Conservation (phyloP, 1,140 invertebrate species). For the Caenorhabditis inopinata region DNA sequence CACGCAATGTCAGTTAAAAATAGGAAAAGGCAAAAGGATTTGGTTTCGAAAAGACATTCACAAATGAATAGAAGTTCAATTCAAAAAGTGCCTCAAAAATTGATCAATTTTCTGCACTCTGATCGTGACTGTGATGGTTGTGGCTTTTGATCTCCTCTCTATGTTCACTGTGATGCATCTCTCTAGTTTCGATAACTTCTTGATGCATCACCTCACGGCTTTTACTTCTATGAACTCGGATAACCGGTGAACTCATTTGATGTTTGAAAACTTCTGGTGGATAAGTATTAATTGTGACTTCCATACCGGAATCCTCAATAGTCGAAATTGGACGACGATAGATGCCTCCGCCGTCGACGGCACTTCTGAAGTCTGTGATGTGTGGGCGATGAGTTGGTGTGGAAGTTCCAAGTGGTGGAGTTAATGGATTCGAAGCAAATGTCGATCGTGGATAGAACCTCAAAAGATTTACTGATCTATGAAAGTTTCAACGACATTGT, state of each 20-base stretch:
- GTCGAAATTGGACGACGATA: slow-evolving; percentile 25
- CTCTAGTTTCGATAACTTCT: not conserved
- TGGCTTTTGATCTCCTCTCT: not conserved
- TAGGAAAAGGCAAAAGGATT: not conserved
- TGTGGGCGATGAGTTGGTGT: slow-evolving; percentile 56
- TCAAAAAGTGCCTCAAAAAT: not conserved
- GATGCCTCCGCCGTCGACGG: slow-evolving; percentile 13
- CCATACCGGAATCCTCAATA: slow-evolving; percentile 40
- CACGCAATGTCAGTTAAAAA: not conserved
- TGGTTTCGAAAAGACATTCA: slow-evolving; percentile 2
- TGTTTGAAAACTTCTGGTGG: slow-evolving; percentile 19
- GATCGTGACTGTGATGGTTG: not conserved
- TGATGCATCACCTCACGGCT: slow-evolving; percentile 30
- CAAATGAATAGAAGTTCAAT: not conserved
- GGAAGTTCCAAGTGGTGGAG: slow-evolving; percentile 64
- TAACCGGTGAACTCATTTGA: not conserved
- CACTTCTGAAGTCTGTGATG: slow-evolving; percentile 30
- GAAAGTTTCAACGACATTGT: not conserved
- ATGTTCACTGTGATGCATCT: slow-evolving; percentile 10
- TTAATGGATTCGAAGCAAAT: slow-evolving; percentile 65
- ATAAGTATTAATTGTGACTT: slow-evolving; percentile 23
- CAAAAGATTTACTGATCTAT: not conserved
- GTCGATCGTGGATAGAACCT: slow-evolving; percentile 51
- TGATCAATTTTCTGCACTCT: not conserved
- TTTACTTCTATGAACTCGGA: slow-evolving; percentile 20